phyloP scores from a whole-genome alignment of 1,140 invertebrate species.

The Drosophila erecta region DNA sequence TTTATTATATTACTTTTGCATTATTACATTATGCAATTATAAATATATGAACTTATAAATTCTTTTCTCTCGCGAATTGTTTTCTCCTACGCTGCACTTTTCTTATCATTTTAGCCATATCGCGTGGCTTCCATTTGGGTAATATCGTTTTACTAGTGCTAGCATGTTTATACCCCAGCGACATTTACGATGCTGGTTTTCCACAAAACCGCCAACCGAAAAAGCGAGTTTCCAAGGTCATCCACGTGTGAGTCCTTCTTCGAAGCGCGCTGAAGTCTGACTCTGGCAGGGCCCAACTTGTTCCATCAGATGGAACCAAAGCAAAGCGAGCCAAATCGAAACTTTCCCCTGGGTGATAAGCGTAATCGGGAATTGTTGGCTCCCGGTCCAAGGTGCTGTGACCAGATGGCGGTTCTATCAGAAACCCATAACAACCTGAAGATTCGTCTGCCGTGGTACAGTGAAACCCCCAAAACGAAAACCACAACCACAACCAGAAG shows the following conservation, averaged over 20 bases:
- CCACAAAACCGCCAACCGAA: slow-evolving; percentile 23
- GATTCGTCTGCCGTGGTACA: slow-evolving; percentile 30
- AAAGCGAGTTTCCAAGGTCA: slow-evolving; percentile 33
- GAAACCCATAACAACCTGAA: slow-evolving; percentile 27
- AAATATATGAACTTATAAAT: too few relatives aligned
- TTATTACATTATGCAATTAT: too few relatives aligned
- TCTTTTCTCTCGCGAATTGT: slow-evolving; percentile 9
- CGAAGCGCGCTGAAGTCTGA: background rate
- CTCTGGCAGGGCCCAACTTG: slow-evolving; percentile 1
- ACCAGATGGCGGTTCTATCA: slow-evolving; percentile 29
- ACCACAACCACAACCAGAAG: too few relatives aligned
- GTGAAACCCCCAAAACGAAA: background rate
- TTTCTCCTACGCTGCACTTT: slow-evolving; percentile 4
- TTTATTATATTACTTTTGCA: too few relatives aligned
- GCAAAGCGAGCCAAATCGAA: slow-evolving; percentile 40
- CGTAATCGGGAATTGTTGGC: slow-evolving; percentile 45
- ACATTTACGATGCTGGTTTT: slow-evolving; percentile 40
- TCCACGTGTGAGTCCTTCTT: background rate
- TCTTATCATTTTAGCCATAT: slow-evolving; percentile 49
- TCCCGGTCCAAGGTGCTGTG: slow-evolving; percentile 63
- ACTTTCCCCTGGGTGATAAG: slow-evolving; percentile 70
- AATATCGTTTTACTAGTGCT: slow-evolving; percentile 37
- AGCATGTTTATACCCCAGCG: slow-evolving; percentile 42
- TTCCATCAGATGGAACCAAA: slow-evolving; percentile 6
- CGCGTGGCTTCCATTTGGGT: slow-evolving; percentile 10